These are phyloP conservation scores for Cladorhizidae sp. DNA, from an alignment of 37 sponge, comb jelly and placozoan species.

Conservation along the genomic window DNA sequence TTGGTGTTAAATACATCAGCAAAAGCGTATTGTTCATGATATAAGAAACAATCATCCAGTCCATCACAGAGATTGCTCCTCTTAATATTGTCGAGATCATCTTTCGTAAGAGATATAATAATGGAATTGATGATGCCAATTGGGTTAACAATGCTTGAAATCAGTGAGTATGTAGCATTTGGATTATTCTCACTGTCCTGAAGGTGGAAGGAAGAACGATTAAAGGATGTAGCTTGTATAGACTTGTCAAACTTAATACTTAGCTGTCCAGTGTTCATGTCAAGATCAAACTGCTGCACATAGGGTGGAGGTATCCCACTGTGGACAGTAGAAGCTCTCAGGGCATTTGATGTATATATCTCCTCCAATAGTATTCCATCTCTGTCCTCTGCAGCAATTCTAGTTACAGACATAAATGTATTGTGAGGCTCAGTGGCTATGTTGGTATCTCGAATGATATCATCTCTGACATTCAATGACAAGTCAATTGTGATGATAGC, in stretches of 20 bases:
- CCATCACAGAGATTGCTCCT: constrained; percentile 53
- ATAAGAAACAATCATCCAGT: constrained; percentile 55
- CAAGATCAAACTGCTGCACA: constrained; percentile 57
- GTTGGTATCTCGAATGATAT: constrained; percentile 37
- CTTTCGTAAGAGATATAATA: constrained; percentile 35
- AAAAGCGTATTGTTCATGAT: constrained; percentile 60
- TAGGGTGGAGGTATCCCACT: constrained; percentile 71
- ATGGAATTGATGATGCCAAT: constrained; percentile 38
- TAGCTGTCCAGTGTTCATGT: constrained; percentile 75
- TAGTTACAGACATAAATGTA: constrained; percentile 66
- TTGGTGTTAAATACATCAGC: constrained; percentile 51
- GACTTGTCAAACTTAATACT: constrained; percentile 73
- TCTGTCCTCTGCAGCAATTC: constrained; percentile 63
- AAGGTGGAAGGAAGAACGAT: constrained; percentile 40
- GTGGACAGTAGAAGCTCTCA: constrained; percentile 55
- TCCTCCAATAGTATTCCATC: constrained; percentile 49
- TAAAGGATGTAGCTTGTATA: constrained; percentile 56
- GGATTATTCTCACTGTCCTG: constrained; percentile 36
- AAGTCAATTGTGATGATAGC: constrained; percentile 58
- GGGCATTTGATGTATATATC: constrained; percentile 36
- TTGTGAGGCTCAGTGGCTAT: constrained; percentile 54
- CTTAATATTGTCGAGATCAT: constrained; percentile 79
- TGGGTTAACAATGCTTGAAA: constrained; percentile 37
- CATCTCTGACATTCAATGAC: constrained; percentile 50
- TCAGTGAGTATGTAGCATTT: constrained; percentile 37